Conservation (phyloP, 2,888 invertebrate species). For the Amphipoea lucens region DNA sequence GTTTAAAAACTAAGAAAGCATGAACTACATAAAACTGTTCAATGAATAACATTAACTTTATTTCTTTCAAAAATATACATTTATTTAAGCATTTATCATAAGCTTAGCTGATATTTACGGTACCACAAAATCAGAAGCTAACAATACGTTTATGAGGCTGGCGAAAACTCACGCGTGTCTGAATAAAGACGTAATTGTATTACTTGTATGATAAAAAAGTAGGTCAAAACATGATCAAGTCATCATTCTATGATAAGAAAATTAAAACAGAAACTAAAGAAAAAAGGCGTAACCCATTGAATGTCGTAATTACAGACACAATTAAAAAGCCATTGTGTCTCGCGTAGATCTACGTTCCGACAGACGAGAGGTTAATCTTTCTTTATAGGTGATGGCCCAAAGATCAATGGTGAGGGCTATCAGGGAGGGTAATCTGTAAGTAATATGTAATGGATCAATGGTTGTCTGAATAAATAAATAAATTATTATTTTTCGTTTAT, state of each 20-base stretch:
- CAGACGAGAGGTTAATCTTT: neutral
- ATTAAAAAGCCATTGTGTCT: no score
- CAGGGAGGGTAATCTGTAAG: no score
- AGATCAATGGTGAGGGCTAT: no score
- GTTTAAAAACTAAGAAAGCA: neutral
- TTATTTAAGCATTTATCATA: no score
- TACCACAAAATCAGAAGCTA: neutral
- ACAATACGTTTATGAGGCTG: no score
- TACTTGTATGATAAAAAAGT: conserved; percentile 7
- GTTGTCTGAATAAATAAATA: no score
- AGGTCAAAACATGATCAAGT: conserved; percentile 15
- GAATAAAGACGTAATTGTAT: neutral
- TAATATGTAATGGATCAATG: no score
- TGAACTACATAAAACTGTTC: neutral
- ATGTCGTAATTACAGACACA: no score
- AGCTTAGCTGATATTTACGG: neutral
- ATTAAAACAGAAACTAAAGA: neutral
- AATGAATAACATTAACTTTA: no score
- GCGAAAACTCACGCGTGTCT: neutral
- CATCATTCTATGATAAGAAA: conserved; percentile 18
- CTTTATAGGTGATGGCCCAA: neutral
- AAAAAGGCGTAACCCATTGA: neutral
- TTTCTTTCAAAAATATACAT: no score
- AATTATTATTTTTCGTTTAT: no score
- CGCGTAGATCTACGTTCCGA: no score